phyloP scores from a whole-genome alignment of 1,140 invertebrate species.

The Drosophila rhopaloa region DNA sequence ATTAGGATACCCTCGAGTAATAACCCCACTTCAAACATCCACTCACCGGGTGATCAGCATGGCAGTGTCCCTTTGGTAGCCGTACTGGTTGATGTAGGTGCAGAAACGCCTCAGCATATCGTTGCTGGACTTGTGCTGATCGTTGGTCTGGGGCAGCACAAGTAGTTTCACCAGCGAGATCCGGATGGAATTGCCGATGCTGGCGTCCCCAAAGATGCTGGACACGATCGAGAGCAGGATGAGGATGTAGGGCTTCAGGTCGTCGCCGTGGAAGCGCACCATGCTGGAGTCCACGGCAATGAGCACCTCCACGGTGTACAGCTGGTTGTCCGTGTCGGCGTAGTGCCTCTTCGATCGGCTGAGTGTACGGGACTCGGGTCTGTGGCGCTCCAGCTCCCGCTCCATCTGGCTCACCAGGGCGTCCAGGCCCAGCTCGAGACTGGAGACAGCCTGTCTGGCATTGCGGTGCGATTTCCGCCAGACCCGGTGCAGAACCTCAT shows the following conservation, averaged over 20 bases:
- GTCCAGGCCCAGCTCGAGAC: slow-evolving; percentile 67
- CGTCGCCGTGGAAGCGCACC: slow-evolving; percentile 89
- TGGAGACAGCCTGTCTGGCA: slow-evolving; percentile 78
- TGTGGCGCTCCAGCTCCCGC: slow-evolving; percentile 4
- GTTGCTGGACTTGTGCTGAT: slow-evolving; percentile 84
- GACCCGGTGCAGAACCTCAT: slow-evolving; percentile 76
- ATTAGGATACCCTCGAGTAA: not conserved
- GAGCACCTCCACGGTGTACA: slow-evolving; percentile 92
- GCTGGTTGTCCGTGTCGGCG: slow-evolving; percentile 78
- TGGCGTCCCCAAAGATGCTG: slow-evolving; percentile 91
- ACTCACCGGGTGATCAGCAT: slow-evolving; percentile 90
- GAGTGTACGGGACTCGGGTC: slow-evolving; percentile 26
- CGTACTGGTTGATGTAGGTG: slow-evolving; percentile 87
- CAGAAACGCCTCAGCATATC: slow-evolving; percentile 91
- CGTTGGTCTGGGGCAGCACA: slow-evolving; percentile 85
- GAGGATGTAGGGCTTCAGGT: slow-evolving; percentile 88
- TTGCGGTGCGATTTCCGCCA: slow-evolving; percentile 77
- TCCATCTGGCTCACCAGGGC: slow-evolving; percentile 41
- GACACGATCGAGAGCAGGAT: slow-evolving; percentile 93
- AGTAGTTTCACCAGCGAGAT: slow-evolving; percentile 90
- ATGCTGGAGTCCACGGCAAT: slow-evolving; percentile 92
- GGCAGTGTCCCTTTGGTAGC: slow-evolving; percentile 89
- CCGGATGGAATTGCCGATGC: slow-evolving; percentile 92
- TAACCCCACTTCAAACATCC: not conserved
- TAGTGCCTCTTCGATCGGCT: slow-evolving; percentile 82